phyloP scores from a whole-genome alignment of 2,113 vertebrate species.

The Sapajus apella region DNA sequence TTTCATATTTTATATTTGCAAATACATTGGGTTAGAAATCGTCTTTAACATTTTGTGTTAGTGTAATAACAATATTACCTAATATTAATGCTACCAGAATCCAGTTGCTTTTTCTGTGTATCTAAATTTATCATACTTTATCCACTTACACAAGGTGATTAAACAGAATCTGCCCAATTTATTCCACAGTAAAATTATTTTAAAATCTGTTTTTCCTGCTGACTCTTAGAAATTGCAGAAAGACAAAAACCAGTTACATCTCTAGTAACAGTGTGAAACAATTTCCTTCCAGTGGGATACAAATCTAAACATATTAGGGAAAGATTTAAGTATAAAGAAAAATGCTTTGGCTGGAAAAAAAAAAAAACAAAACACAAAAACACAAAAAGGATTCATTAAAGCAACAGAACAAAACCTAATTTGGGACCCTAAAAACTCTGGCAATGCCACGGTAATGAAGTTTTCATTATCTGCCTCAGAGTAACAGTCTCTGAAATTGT shows the following conservation, averaged over 20 bases:
- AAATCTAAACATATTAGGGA: slow-evolving; percentile 40
- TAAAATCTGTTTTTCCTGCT: slow-evolving; percentile 54
- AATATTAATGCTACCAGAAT: slow-evolving; percentile 6
- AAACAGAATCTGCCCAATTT: slow-evolving; percentile 50
- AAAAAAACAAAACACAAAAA: background rate
- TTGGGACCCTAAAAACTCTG: background rate
- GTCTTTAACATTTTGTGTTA: slow-evolving; percentile 45
- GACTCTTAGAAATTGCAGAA: slow-evolving; percentile 40
- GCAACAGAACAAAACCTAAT: slow-evolving; percentile 22
- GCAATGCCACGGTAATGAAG: background rate
- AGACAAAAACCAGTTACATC: background rate
- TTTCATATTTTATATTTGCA: slow-evolving; percentile 46
- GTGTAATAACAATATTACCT: background rate
- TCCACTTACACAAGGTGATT: slow-evolving; percentile 37
- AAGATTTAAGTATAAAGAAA: slow-evolving; percentile 55
- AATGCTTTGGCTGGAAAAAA: background rate
- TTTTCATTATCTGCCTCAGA: slow-evolving; percentile 21
- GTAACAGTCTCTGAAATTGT: background rate
- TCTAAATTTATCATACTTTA: slow-evolving; percentile 33
- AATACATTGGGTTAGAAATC: slow-evolving; percentile 12
- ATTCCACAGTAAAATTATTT: slow-evolving; percentile 46
- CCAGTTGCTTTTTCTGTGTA: slow-evolving; percentile 30
- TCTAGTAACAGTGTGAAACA: slow-evolving; percentile 14
- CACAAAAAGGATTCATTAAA: slow-evolving; percentile 35
- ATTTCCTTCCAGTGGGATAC: background rate